These are phyloP conservation scores for Meiosimyza decipiens DNA, from an alignment of 2,888 invertebrate species.

Conservation along the genomic window DNA sequence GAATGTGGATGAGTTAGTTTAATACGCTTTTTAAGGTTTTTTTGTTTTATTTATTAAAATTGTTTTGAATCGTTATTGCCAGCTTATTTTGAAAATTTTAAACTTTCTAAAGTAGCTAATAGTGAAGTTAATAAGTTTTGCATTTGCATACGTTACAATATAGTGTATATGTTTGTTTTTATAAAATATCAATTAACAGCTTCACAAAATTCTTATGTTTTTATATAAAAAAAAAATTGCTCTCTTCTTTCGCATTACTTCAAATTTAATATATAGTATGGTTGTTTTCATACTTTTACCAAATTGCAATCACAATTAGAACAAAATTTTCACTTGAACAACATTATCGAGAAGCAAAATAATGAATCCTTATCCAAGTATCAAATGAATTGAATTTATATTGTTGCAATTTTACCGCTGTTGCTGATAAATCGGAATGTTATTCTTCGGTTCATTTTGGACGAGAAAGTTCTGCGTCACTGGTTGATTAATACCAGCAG, in stretches of 20 bases:
- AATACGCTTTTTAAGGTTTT: not conserved
- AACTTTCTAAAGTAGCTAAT: no score
- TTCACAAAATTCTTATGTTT: no score
- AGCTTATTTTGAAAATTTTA: not conserved
- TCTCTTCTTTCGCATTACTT: not conserved
- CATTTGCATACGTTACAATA: not conserved
- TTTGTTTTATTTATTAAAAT: not conserved
- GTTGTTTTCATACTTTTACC: no score
- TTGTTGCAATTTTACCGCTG: conserved; percentile 61
- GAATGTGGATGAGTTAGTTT: conserved; percentile 10
- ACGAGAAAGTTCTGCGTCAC: conserved; percentile 59
- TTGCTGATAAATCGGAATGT: conserved; percentile 67
- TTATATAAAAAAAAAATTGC: not conserved
- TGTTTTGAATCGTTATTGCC: not conserved
- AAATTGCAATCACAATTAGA: conserved; percentile 6
- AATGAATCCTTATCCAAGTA: not conserved
- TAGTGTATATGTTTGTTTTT: not conserved
- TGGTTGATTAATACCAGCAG: conserved; percentile 46
- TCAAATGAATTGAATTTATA: not conserved
- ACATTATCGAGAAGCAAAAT: not conserved
- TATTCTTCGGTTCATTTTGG: conserved; percentile 62
- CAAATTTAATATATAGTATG: not conserved
- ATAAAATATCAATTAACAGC: no score
- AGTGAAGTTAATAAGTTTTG: not conserved
- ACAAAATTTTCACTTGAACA: conserved; percentile 7